phyloP scores from a whole-genome alignment of 2,888 invertebrate species.

The Dromius quadrimaculatus region DNA sequence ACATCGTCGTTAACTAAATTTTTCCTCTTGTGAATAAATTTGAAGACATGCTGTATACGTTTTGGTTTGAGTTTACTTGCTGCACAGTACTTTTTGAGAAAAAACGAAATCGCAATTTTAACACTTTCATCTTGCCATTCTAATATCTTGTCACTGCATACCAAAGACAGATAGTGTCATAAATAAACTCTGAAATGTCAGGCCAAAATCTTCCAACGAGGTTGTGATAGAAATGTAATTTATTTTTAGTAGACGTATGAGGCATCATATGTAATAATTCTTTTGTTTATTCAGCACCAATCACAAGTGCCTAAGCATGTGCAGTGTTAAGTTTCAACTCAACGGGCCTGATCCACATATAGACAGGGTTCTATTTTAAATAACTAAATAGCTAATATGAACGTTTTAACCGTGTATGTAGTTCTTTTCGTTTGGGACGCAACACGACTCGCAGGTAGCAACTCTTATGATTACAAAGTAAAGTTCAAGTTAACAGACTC shows the following conservation, averaged over 20 bases:
- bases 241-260: constrained; percentile 57
- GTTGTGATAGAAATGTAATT: constrained; percentile 66
- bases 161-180: constrained; percentile 67
- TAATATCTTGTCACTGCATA: constrained; percentile 62
- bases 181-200: constrained; percentile 61
- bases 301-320: constrained; percentile 66
- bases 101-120: constrained; percentile 10
- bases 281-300: constrained; percentile 59
- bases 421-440: constrained; percentile 33
- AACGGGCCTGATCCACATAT: constrained; percentile 48
- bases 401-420: constrained; percentile 30
- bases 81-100: constrained; percentile 42
- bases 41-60: no score
- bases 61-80: constrained; percentile 26
- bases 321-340: constrained; percentile 62
- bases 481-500: constrained; percentile 20
- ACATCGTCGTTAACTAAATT: no score
- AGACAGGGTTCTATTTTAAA: constrained; percentile 48
- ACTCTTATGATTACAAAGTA: constrained; percentile 40
- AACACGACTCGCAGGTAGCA: constrained; percentile 38
- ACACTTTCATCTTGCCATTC: constrained; percentile 47
- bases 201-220: constrained; percentile 67
- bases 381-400: constrained; percentile 21
- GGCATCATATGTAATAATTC: constrained; percentile 34
- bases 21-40: no score